phyloP scores from a whole-genome alignment of 2,888 invertebrate genomes.

The Aporophyla nigra region DNA sequence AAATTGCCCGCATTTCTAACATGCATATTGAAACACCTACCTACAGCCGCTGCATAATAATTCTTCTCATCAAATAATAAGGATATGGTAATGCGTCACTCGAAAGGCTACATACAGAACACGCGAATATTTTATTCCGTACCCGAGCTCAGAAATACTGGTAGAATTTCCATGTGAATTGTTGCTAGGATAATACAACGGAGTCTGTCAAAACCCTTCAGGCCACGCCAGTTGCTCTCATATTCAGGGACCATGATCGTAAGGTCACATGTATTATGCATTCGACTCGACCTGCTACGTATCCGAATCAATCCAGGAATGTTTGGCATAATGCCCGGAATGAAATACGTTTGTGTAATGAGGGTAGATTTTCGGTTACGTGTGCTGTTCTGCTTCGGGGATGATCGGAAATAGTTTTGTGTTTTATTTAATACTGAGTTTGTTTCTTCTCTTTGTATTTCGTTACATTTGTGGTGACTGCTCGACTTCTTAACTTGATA shows the following conservation, averaged over 20 bases:
- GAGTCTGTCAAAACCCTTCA: slow-evolving; percentile 76
- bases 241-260: slow-evolving; percentile 76
- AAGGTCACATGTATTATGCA: slow-evolving; percentile 86
- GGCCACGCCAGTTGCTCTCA: slow-evolving; percentile 70
- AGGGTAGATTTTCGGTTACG: slow-evolving; percentile 68
- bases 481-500: not conserved
- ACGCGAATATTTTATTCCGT: slow-evolving; percentile 67
- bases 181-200: slow-evolving; percentile 74
- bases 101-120: slow-evolving; percentile 51
- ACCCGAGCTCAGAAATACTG: slow-evolving; percentile 64
- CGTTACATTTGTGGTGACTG: not conserved
- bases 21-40: slow-evolving; percentile 47
- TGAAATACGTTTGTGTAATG: slow-evolving; percentile 80
- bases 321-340: slow-evolving; percentile 77
- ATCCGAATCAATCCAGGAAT: slow-evolving; percentile 84
- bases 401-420: slow-evolving; percentile 63
- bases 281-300: slow-evolving; percentile 77
- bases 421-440: slow-evolving; percentile 32
- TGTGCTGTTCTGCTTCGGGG: slow-evolving; percentile 52
- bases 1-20: slow-evolving; percentile 22
- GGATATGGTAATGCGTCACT: slow-evolving; percentile 67
- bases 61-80: slow-evolving; percentile 67
- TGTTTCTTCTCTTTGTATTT: not conserved
- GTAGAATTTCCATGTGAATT: slow-evolving; percentile 78
- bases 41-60: slow-evolving; percentile 54